Base-by-base conservation (phyloP, 1,140 invertebrate species). In the Uloborus diversus region DNA sequence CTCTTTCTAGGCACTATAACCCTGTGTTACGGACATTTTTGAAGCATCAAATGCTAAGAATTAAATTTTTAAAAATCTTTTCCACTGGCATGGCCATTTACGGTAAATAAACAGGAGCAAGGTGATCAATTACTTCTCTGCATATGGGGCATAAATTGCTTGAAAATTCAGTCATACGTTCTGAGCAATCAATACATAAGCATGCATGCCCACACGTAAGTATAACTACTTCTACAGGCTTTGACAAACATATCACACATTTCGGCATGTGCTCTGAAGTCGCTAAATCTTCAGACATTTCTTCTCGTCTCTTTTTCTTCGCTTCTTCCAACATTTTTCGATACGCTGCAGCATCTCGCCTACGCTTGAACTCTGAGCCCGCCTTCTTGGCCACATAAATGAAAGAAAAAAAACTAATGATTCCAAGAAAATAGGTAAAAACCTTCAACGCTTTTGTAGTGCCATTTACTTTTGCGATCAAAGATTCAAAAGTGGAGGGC, bases 71-170 rank as follows among this genome's bases (percentile, higher is more conserved):
- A n/a, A n/a, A n/a, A n/a, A n/a, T n/a, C n/a, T n/a, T n/a, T n/a
- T n/a, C n/a, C n/a, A n/a, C n/a, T n/a, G n/a, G n/a, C n/a, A n/a
- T n/a, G n/a, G n/a, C n/a, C 14, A 28, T 11, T 76, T 83, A 87
- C 5, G 86, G 80, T 23, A 84, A 80, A 76, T 83, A 88, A 14
- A 85, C 75, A 7, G 85, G 84, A 14, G 85, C 47, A 68, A 85
- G 82, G 47, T 84, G 79, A 27, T 76, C 68, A 11, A 88, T 83
- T 33, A 25, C 42, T 4, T 71, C 28, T 30, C 88, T 62, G 81
- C 88, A 88, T 4, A 88, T 82, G 4, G 88, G 88, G 71, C 88
- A 88, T n/a, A 71, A 66, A n/a, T n/a, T n/a, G n/a, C n/a, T n/a
- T n/a, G n/a, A n/a, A n/a, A n/a, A n/a, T 25, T 85, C 85, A 5